phyloP scores from a whole-genome alignment of 2,113 vertebrate species.

The Delphinapterus leucas region DNA sequence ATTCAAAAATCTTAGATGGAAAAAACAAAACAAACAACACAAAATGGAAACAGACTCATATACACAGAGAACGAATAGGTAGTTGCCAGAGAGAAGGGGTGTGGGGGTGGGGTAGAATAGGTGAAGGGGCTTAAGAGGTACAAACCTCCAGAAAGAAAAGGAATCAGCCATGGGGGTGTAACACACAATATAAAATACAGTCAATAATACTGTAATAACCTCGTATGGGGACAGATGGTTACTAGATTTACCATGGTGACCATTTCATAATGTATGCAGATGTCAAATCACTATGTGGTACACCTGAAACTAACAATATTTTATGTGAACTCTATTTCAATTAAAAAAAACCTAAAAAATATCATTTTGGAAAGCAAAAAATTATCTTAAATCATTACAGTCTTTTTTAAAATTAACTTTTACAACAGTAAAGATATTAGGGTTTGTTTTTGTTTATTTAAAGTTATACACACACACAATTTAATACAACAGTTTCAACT shows the following conservation, averaged over 20 bases:
- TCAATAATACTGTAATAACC: neutral
- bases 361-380: neutral
- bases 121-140: neutral
- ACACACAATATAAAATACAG: neutral
- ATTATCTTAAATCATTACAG: neutral
- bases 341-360: neutral
- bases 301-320: neutral
- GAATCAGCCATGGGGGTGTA: neutral
- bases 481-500: neutral
- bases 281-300: neutral
- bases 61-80: neutral
- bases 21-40: neutral
- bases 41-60: neutral
- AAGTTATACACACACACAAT: neutral
- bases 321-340: neutral
- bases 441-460: neutral
- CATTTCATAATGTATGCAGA: neutral
- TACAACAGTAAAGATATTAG: neutral
- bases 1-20: neutral
- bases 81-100: neutral
- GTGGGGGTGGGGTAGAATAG: neutral
- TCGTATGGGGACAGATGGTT: neutral
- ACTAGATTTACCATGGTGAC: neutral
- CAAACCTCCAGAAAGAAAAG: neutral
- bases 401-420: slow-evolving; percentile 28